A percentile compares a stretch with the other conserved stretches of the same genome.
These are phyloP conservation scores for Macropus fuliginosus DNA, from an alignment of 2,797 vertebrate species.

Conservation along the genomic window DNA sequence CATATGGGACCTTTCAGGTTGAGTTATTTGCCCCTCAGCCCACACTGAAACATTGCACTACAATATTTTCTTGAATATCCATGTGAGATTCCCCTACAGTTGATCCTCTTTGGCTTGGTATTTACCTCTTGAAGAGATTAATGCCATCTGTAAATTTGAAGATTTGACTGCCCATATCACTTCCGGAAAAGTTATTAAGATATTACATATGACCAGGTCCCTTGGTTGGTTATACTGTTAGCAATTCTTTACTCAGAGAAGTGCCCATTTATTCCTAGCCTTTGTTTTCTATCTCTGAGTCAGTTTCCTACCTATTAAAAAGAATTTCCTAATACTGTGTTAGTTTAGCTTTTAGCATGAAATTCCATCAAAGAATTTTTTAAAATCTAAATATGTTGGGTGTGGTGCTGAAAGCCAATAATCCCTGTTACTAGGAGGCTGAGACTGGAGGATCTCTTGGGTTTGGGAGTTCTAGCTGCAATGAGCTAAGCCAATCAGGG, in stretches of 20 bases:
- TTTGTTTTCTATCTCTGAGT: background rate
- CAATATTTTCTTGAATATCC: background rate
- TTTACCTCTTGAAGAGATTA: conserved; percentile 17
- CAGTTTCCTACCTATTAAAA: background rate
- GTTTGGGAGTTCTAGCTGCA: background rate
- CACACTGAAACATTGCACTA: background rate
- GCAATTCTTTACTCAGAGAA: background rate
- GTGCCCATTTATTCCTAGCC: background rate
- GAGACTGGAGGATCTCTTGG: background rate
- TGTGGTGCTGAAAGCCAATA: background rate
- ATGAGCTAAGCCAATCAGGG: background rate
- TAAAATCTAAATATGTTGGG: background rate
- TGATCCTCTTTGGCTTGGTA: background rate
- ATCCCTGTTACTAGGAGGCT: background rate
- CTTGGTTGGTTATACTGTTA: background rate
- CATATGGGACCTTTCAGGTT: background rate
- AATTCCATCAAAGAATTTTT: background rate
- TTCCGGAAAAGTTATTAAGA: background rate
- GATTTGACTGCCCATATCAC: background rate
- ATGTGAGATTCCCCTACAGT: background rate
- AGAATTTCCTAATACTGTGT: background rate
- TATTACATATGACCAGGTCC: background rate
- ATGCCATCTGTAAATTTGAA: background rate
- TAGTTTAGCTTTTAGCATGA: background rate
- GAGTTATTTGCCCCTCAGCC: background rate